Evolutionary conservation across 2,888 invertebrate species (phyloP), one percentile per base, ranked within the genome.

Genomic region (Luperina nickerlii): DNA sequence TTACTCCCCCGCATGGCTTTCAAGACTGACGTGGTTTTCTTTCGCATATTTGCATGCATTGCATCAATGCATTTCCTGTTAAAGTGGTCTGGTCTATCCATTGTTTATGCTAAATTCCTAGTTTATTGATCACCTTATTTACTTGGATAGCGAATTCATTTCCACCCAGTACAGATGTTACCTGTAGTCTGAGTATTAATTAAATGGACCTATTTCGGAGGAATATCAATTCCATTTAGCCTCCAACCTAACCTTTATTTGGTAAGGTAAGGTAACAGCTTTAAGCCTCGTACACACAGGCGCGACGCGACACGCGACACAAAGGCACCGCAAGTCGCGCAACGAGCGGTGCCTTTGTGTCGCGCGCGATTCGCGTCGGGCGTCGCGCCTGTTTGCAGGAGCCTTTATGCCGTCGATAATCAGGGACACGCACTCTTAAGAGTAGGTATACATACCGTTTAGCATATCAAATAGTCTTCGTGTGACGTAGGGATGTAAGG

Each of bases 391-490:
- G n/a, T n/a, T n/a, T n/a, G n/a, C n/a, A n/a, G n/a, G n/a, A n/a
- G n/a, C n/a, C n/a, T n/a, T 69, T 65, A 68, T 38, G 54, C n/a
- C 42, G 0, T 18, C 38, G 62, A 66, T 69, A 65, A 73, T 77
- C 45, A 69, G 24, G 45, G 63, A 18, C 38, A 51, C 54, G 20
- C 66, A 54, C 38, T 57, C 68, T 54, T 8, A 32, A 75, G 74
- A 60, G 66, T 73, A 74, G 45, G 69, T 62, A 38, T 20, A 20
- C 20, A 11, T 20, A 67, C 62, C 48, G n/a, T n/a, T 32, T 74
- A 77, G 48, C 42, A 76, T 70, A 78, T 81, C 78, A 66, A 86
- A 18, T 77, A 73, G 68, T 69, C 74, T 75, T 11, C 71, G 13
- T 76, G 65, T 74, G 79, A 79, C 65, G 45, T 38, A 38, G 45